Base-by-base conservation (phyloP, 1,140 invertebrate genomes). In the Pogonomyrmex barbatus region DNA sequence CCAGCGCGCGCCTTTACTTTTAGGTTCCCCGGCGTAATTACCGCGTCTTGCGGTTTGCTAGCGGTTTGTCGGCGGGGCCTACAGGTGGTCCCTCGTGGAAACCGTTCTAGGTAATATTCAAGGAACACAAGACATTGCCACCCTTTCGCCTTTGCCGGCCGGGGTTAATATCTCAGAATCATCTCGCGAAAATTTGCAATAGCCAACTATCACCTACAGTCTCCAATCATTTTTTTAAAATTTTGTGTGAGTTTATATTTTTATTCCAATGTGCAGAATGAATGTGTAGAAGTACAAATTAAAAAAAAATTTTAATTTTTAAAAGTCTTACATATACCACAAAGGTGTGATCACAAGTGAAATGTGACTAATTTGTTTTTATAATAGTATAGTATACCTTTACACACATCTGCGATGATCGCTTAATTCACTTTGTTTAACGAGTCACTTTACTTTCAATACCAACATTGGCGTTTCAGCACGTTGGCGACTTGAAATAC, bases 31-130 rank as follows among this genome's bases (percentile, higher is more conserved):
- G 85, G 77, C 90, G 90, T 92, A 93, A 93, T 93, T 92, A 92
- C 91, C 90, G 89, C 90, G 88, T 91, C 89, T 89, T 93, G 92
- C 88, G 91, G 91, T 92, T 92, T 89, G 89, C 92, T 91, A 86
- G 92, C 89, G 92, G 91, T 92, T 90, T 89, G 85, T 88, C 84
- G 86, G 86, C 60, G 84, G 84, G 58, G 42, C 73, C 92, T 90
- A 87, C 92, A 93, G 92, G 92, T 93, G 92, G 91, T 92, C 92
- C 84, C 79, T 76, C 60, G 52, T 33, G 83, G n/a, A 87, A 82
- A 79, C 47, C 62, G 65, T 52, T 30, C 84, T 68, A 79, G 70
- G 70, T 58, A 73, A 86, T 78, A 76, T 79, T 87, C 86, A 76
- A 24, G 47, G 60, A 84, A 76, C 33, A 65, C 81, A 39, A 87